Evolutionary conservation across 2,113 vertebrate species (phyloP), one percentile per base, ranked within the genome.

Genomic region (Tautogolabrus adspersus): DNA sequence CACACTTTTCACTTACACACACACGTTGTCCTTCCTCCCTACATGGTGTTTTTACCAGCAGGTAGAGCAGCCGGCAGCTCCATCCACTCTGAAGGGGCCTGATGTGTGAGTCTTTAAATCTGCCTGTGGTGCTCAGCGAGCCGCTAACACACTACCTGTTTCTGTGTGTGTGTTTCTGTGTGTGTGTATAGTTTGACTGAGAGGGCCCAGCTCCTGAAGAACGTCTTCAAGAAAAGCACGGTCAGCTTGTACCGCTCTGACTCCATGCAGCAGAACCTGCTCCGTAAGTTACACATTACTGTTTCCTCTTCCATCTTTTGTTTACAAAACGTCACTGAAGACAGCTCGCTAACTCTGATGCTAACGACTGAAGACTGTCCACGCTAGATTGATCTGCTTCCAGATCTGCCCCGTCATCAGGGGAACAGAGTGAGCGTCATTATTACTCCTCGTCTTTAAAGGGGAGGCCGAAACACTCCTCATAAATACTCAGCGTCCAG

Each of bases 221-320:
- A 98, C 46, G 97, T 99, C 87, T 99, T 99, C 87, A 99, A 98
- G 96, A 99, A 98, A 95, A 98, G 96, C 86, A 97, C 97, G 0
- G 95, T 97, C 92, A 97, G 95, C 79, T 85, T 99, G 79, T 98
- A 99, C 94, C 96, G 95, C 10, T 98, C 98, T 0, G 97, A 99
- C 37, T 98, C 98, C 65, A 84, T 97, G 91, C 97, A 99, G 76
- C 98, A 99, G 89, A 99, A 97, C 84, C 88, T 99, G 81, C 96
- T 98, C 77, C 98, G 98, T 99, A 93, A 97, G 98, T 98, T 85
- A 44, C 72, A 49, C 37, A 18, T 12, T 1, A 37, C 42, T 22
- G 46, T 44, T 19, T 22, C 38, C 15, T 26, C 22, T 78, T 38
- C 34, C 23, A 51, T 61, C 42, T 51, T 77, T 61, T 60, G 57